Conservation (phyloP, 2,888 invertebrate species). For the Mimumesa dahlbomi region DNA sequence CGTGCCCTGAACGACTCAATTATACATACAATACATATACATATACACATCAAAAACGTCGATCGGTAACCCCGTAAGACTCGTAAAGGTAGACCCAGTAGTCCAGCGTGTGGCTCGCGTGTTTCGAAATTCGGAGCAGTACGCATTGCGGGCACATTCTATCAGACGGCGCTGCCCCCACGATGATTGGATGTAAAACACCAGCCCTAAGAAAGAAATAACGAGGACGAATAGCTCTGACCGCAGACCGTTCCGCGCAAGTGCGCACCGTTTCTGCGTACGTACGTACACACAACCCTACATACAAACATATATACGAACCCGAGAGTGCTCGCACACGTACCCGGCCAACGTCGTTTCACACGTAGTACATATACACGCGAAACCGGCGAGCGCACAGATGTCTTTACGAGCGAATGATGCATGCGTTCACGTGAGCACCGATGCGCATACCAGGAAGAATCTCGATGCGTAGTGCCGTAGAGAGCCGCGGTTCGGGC, state of each 20-base stretch:
- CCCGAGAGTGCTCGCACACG: background rate
- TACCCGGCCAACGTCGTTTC: no score
- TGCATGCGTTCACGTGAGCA: conserved; percentile 62
- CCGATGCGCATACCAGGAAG: conserved; percentile 65
- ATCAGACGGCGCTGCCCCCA: no score
- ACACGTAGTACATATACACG: no score
- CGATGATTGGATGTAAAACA: conserved; percentile 32
- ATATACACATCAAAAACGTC: no score
- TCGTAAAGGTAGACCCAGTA: background rate
- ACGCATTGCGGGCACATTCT: no score
- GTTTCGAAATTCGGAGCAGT: no score
- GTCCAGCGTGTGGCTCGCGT: no score
- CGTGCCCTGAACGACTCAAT: no score
- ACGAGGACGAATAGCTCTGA: conserved; percentile 37
- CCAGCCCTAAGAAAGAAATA: conserved; percentile 28
- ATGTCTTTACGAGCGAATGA: conserved; percentile 62
- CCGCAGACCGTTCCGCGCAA: conserved; percentile 30
- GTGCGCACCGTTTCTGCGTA: conserved; percentile 11
- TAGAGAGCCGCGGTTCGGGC: conserved; percentile 39
- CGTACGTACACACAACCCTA: background rate
- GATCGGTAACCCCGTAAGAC: no score
- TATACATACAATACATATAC: no score
- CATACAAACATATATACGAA: no score
- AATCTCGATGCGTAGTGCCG: conserved; percentile 58
- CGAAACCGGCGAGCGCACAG: conserved; percentile 20